Base-by-base conservation (phyloP, 2,113 vertebrate genomes). In the Mustela nigripes region DNA sequence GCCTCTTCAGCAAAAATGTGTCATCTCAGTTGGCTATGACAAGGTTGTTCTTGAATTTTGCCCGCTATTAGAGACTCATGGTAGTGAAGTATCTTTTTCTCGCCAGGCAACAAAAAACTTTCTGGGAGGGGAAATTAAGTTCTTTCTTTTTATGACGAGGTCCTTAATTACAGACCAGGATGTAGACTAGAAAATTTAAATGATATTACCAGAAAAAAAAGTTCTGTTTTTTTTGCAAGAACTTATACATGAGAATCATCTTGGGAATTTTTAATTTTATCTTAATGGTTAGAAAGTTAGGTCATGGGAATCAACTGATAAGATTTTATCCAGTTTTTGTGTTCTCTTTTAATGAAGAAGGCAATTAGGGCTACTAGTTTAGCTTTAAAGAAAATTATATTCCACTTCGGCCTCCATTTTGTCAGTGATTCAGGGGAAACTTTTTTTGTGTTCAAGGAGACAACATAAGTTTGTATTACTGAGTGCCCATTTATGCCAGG, bases 1-100 rank as follows among this genome's bases (percentile, higher is more conserved):
- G 94, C 69, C 71, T 71, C 90, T 82, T 97, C 92, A 95, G 85
- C 95, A 92, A 92, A 95, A 79, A 65, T 42, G 82, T 42, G 42
- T 92, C 79, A 63, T 93, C 63, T 78, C 67, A 42, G 12, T 45
- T 98, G 33, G 62, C 62, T 50, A 9, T 24, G 9, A 76, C 50
- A 71, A 69, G 16, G 8, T 14, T 76, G 28, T 33, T 88, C 80
- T 96, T n/a, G 48, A 81, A 76, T 76, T 84, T 81, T 1, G 0
- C 0, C 36, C 62, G 22, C 48, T 67, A 1, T 53, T 79, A 89
- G 63, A 85, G 71, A 82, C 74, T 73, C 81, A 31, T 42, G 31
- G 18, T 31, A 36, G 2, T 78, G 4, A 36, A 97, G n/a, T 63
- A 2, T 22, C 22, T 89, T 86, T 19, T 95, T 79, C 48, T 87